phyloP scores from a whole-genome alignment of 2,888 invertebrate genomes.

The Adineta ricciae region DNA sequence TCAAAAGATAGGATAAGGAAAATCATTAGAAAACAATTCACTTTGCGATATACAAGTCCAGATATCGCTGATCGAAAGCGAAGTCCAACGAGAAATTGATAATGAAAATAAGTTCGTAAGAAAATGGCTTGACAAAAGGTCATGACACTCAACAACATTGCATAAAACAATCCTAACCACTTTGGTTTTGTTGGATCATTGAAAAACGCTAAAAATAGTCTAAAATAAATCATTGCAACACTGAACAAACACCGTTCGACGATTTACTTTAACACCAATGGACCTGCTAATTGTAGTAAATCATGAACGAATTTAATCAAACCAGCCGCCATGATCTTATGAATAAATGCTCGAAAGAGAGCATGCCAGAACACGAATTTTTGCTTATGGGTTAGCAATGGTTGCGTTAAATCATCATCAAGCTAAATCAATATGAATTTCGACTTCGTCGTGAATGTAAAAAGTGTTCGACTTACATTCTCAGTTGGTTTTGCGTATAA shows the following conservation, averaged over 20 bases:
- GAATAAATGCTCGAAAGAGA: background rate
- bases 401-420: too few relatives aligned
- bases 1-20: background rate
- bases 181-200: background rate
- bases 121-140: background rate
- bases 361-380: background rate
- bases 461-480: too few relatives aligned
- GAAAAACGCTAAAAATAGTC: background rate
- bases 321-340: constrained; percentile 70
- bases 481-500: too few relatives aligned
- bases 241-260: constrained; percentile 44
- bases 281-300: constrained; percentile 42
- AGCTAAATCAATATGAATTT: too few relatives aligned
- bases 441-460: too few relatives aligned
- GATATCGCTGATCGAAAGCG: constrained; percentile 51
- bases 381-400: too few relatives aligned
- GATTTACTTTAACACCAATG: constrained; percentile 3
- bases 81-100: constrained; percentile 48
- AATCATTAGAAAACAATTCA: constrained; percentile 35
- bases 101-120: background rate
- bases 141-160: background rate
- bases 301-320: constrained; percentile 72
- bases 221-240: background rate
- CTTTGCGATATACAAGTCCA: constrained; percentile 52
- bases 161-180: constrained; percentile 8